phyloP scores from a whole-genome alignment of 2,888 invertebrate species.

The Caradrina clavipalpis region DNA sequence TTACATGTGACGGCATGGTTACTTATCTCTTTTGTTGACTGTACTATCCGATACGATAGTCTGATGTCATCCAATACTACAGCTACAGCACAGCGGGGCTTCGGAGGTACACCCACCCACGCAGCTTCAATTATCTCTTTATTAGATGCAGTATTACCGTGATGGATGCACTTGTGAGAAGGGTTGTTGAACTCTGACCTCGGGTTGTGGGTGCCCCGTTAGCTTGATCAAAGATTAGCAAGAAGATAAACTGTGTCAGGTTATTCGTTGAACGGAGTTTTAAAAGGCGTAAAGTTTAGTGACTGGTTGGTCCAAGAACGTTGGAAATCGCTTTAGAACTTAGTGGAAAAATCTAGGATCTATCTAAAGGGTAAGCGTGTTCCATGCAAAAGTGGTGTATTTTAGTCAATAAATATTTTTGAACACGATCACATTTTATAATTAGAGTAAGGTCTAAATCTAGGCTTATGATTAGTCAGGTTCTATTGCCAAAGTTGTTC shows the following conservation, averaged over 20 bases:
- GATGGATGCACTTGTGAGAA: slow-evolving; percentile 64
- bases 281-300: neutral
- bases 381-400: too few species aligned
- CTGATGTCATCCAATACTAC: slow-evolving; percentile 48
- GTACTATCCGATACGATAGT: slow-evolving; percentile 4
- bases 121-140: slow-evolving; percentile 70
- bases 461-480: too few species aligned
- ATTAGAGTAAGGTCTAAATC: too few species aligned
- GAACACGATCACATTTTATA: too few species aligned
- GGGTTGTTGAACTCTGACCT: slow-evolving; percentile 62
- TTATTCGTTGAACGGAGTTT: neutral
- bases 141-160: slow-evolving; percentile 70
- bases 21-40: too few species aligned
- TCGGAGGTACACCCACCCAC: slow-evolving; percentile 63
- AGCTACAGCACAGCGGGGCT: slow-evolving; percentile 25
- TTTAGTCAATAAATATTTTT: too few species aligned
- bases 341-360: too few species aligned
- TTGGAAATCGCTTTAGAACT: too few species aligned
- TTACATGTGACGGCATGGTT: too few species aligned
- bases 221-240: slow-evolving; percentile 1
- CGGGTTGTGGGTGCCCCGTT: slow-evolving; percentile 51
- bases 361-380: too few species aligned
- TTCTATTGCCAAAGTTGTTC: too few species aligned
- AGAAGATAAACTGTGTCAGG: neutral
- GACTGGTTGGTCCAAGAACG: too few species aligned